Percentiles rank a stretch among this genome's conserved stretches.
phyloP scores from a whole-genome alignment of 2,888 invertebrate genomes.

The Cotesia congregata region DNA sequence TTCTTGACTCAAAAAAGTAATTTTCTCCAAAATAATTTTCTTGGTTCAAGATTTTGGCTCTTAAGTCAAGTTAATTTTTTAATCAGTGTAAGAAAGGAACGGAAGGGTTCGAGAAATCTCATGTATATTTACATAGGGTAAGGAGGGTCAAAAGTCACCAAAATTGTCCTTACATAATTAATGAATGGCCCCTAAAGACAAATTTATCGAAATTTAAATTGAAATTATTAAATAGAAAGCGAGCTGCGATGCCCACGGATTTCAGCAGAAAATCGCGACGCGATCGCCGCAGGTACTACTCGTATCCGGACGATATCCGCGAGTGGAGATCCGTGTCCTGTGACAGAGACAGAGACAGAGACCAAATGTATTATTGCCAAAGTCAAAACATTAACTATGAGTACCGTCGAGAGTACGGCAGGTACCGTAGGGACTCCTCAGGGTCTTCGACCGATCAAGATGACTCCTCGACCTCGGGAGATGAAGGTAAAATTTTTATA shows the following conservation, averaged over 20 bases:
- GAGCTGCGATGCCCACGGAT: conserved; percentile 63
- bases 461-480: conserved; percentile 67
- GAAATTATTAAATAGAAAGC: conserved; percentile 54
- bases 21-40: too few relatives aligned
- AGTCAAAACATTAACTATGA: conserved; percentile 41
- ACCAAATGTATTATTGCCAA: conserved; percentile 48
- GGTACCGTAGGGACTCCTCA: conserved; percentile 54
- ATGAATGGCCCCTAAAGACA: too few relatives aligned
- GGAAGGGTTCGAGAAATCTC: too few relatives aligned
- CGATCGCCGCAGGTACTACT: conserved; percentile 55
- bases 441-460: conserved; percentile 66
- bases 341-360: conserved; percentile 46
- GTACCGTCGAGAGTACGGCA: conserved; percentile 43
- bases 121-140: too few relatives aligned
- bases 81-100: too few relatives aligned
- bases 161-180: too few relatives aligned
- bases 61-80: too few relatives aligned
- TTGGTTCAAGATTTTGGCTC: too few relatives aligned
- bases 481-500: conserved; percentile 62
- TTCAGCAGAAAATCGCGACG: conserved; percentile 62
- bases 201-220: background rate
- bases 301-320: conserved; percentile 46
- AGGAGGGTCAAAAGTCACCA: too few relatives aligned
- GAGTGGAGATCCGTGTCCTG: conserved; percentile 45
- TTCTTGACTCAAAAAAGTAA: too few relatives aligned